These are phyloP conservation scores for Phataginus tetradactyla DNA, from an alignment of 2,797 vertebrate species.

Conservation along the genomic window DNA sequence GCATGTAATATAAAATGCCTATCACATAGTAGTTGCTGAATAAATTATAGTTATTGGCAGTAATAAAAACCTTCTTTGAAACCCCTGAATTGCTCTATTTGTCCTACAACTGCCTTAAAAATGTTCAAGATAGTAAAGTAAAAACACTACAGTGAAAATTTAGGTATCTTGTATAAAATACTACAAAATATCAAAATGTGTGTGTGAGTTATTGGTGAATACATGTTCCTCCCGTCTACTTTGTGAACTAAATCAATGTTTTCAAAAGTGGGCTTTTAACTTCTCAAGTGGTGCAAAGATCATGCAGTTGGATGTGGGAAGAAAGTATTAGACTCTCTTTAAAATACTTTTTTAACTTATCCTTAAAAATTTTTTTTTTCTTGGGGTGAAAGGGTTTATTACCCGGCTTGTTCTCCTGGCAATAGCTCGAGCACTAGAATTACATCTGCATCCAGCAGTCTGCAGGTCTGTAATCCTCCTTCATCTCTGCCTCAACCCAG, in stretches of 20 bases:
- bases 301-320: not conserved
- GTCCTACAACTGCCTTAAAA: not conserved
- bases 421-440: too few species aligned
- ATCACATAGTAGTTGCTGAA: not conserved
- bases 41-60: not conserved
- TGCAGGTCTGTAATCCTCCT: too few species aligned
- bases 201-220: not conserved
- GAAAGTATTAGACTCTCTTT: not conserved
- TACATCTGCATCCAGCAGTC: too few species aligned
- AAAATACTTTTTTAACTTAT: not conserved
- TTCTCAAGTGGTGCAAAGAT: not conserved
- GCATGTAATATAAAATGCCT: not conserved
- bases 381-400: too few species aligned
- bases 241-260: not conserved
- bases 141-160: not conserved
- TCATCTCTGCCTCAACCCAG: too few species aligned
- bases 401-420: too few species aligned
- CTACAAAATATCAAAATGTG: not conserved
- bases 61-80: not conserved
- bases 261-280: not conserved
- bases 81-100: not conserved
- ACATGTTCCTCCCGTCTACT: not conserved
- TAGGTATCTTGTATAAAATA: slow-evolving; percentile 18
- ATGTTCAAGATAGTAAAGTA: not conserved
- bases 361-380: too few species aligned